Percentiles rank a stretch among this genome's conserved stretches.
These are phyloP conservation scores for Polyommatus iphigenia DNA, from an alignment of 2,888 invertebrate species.

Conservation along the genomic window DNA sequence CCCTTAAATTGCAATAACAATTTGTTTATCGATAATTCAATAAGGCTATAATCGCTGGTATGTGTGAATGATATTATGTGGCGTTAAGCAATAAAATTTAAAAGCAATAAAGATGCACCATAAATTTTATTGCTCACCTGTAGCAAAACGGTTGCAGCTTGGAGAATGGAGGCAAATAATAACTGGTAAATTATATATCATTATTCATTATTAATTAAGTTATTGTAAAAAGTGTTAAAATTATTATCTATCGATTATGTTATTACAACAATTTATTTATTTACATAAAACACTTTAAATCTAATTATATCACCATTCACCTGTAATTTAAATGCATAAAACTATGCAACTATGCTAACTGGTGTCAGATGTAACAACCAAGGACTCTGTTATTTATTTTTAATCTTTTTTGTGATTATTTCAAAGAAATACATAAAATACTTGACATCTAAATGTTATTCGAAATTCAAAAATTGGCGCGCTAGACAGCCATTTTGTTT, in stretches of 20 bases:
- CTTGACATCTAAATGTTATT: background rate
- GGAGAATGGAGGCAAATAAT: background rate
- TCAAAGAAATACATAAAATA: background rate
- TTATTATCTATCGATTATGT: background rate
- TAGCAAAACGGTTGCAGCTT: background rate
- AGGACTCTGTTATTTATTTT: constrained; percentile 33
- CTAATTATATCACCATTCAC: no score
- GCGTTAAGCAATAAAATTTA: constrained; percentile 10
- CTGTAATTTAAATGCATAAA: no score
- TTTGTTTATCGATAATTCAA: constrained; percentile 72
- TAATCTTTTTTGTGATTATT: background rate
- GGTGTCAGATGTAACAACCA: no score
- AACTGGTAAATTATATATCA: constrained; percentile 22
- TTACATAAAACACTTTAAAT: no score
- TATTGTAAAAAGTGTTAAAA: background rate
- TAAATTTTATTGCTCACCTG: background rate
- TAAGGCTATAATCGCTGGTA: constrained; percentile 40
- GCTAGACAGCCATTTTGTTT: constrained; percentile 81
- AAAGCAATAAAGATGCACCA: constrained; percentile 3
- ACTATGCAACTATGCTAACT: no score
- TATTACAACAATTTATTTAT: constrained; percentile 4
- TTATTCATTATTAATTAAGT: constrained; percentile 4
- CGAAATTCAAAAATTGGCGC: constrained; percentile 79
- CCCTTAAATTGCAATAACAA: constrained; percentile 79
- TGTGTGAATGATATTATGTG: constrained; percentile 5